Percentiles rank a stretch among this genome's conserved stretches.
Evolutionary conservation across 2,888 invertebrate genomes (phyloP).

Genomic region (Selenia dentaria): DNA sequence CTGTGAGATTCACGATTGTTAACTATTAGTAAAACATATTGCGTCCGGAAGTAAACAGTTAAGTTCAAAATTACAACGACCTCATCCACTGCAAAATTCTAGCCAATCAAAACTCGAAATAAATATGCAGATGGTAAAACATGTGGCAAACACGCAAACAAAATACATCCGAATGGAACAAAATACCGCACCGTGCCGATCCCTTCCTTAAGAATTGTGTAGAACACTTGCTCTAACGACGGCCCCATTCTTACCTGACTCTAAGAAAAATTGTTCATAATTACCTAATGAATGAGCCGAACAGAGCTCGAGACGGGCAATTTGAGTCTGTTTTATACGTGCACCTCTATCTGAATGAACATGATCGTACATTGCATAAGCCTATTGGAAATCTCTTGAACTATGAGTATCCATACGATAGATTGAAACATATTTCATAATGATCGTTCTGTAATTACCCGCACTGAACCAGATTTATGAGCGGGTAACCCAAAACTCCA

Average conservation of each 20-base stretch:
- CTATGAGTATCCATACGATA: conserved; percentile 44
- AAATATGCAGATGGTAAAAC: conserved; percentile 2
- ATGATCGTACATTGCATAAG: conserved; percentile 50
- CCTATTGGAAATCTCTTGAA: conserved; percentile 50
- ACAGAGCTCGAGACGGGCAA: conserved; percentile 33
- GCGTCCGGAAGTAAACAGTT: conserved; percentile 17
- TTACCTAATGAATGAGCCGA: conserved; percentile 56
- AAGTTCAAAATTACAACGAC: not conserved
- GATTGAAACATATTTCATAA: conserved; percentile 60
- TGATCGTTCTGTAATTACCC: conserved; percentile 54
- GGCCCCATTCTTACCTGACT: conserved; percentile 50
- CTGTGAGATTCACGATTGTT: conserved; percentile 3
- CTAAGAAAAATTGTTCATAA: conserved; percentile 51
- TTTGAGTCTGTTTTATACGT: conserved; percentile 38
- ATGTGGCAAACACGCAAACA: conserved; percentile 9
- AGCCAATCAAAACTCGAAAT: not conserved
- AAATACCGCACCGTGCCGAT: no score
- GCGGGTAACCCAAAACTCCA: conserved; percentile 53
- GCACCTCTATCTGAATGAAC: conserved; percentile 42
- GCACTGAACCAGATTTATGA: conserved; percentile 55
- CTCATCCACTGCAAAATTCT: conserved; percentile 3
- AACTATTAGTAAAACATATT: conserved; percentile 10
- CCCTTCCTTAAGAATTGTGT: conserved; percentile 3
- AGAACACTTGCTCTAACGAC: no score
- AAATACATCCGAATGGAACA: conserved; percentile 5